Percentiles rank a stretch among this genome's conserved stretches.
phyloP scores from a whole-genome alignment of 2,888 invertebrate species.

The Zele albiditarsus region DNA sequence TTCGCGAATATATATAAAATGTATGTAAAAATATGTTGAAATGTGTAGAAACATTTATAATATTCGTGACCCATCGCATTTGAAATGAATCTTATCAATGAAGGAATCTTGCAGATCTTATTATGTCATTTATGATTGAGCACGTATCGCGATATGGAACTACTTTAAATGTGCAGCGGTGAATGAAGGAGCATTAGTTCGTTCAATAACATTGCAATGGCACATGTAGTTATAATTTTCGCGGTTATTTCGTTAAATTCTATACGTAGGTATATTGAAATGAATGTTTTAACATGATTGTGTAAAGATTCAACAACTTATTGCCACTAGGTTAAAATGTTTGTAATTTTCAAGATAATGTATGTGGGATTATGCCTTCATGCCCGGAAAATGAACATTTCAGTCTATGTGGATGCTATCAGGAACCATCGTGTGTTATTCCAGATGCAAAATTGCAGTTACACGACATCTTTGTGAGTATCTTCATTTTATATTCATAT shows the following conservation, averaged over 20 bases:
- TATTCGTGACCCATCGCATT: background rate
- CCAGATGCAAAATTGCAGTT: background rate
- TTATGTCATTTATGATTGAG: background rate
- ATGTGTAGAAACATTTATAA: no score
- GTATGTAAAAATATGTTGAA: no score
- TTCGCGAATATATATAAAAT: no score
- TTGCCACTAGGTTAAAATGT: background rate
- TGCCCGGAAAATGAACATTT: background rate
- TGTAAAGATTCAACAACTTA: background rate
- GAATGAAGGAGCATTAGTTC: background rate
- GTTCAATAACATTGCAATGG: background rate
- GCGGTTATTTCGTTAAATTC: background rate
- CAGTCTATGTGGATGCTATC: background rate
- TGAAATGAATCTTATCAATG: background rate
- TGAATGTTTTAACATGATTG: background rate
- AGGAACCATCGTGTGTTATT: background rate
- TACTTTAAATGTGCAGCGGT: background rate
- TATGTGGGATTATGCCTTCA: background rate
- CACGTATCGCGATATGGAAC: background rate
- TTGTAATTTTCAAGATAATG: background rate
- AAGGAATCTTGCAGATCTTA: background rate
- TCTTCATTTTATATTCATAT: background rate
- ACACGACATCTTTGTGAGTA: background rate
- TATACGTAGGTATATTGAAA: background rate
- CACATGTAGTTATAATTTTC: background rate